These are phyloP conservation scores for Felis chaus DNA, from an alignment of 2,113 vertebrate genomes.

Conservation along the genomic window DNA sequence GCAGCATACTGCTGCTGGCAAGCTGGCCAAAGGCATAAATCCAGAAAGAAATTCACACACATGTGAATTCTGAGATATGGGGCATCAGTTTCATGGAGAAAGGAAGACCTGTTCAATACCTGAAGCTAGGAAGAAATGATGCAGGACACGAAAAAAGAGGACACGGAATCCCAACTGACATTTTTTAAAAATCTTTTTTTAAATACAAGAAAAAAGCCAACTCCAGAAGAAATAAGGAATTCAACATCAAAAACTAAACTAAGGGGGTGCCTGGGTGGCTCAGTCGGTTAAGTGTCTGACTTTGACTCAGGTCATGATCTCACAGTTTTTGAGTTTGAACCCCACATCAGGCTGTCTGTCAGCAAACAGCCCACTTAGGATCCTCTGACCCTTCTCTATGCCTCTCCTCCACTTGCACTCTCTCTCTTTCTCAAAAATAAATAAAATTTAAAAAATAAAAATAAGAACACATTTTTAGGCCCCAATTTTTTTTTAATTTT, in stretches of 20 bases:
- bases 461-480: not conserved
- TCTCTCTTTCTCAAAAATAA: too few relatives aligned
- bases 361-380: too few relatives aligned
- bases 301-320: not conserved
- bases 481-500: not conserved
- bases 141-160: not conserved
- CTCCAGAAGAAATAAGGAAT: not conserved
- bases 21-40: not conserved
- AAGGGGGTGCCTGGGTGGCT: not conserved
- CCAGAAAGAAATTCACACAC: too few relatives aligned
- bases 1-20: accelerated
- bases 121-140: not conserved
- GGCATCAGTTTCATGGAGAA: not conserved
- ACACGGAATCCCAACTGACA: not conserved
- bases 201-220: not conserved
- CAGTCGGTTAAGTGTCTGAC: too few relatives aligned
- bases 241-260: not conserved
- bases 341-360: too few relatives aligned
- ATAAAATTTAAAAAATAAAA: too few relatives aligned
- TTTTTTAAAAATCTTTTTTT: not conserved
- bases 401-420: too few relatives aligned
- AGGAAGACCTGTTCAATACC: not conserved
- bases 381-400: too few relatives aligned
- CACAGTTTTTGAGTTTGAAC: too few relatives aligned
- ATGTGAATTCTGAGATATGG: not conserved